These are phyloP conservation scores for Clavelina lepadiformis DNA, from an alignment of 23 tunicate species.

Conservation along the genomic window DNA sequence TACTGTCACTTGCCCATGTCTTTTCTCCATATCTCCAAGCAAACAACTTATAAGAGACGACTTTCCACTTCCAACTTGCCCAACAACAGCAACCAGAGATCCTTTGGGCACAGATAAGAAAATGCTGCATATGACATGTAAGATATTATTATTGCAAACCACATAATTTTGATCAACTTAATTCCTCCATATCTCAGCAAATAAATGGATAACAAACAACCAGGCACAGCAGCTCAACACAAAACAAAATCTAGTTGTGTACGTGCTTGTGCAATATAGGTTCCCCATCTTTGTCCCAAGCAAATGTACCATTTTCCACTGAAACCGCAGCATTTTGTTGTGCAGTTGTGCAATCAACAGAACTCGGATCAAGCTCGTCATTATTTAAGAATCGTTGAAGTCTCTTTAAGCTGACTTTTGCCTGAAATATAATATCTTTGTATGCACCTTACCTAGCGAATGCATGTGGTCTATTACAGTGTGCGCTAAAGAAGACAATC, in stretches of 20 bases:
- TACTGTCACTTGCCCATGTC: conserved; percentile 43
- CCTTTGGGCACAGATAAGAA: conserved; percentile 64
- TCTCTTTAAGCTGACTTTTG: conserved; percentile 52
- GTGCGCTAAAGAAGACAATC: no score
- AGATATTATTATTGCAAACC: no score
- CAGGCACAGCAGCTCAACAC: no score
- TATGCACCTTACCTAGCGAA: no score
- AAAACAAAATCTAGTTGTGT: no score
- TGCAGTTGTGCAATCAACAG: conserved; percentile 18
- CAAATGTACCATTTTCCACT: conserved; percentile 32
- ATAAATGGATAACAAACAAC: no score
- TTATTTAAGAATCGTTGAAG: conserved; percentile 46
- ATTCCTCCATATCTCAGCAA: no score
- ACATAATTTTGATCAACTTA: no score
- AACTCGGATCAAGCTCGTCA: conserved; percentile 32
- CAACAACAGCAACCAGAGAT: conserved; percentile 81
- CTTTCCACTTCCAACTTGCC: conserved; percentile 96
- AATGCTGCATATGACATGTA: conserved; percentile 27
- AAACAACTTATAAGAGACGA: conserved; percentile 81
- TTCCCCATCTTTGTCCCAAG: conserved; percentile 47
- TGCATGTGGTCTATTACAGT: no score
- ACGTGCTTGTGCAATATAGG: conserved; percentile 32
- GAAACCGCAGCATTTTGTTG: conserved; percentile 21
- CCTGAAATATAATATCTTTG: conserved; percentile 18
- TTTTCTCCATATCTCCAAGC: conserved; percentile 92